A percentile compares a stretch with the other conserved stretches of the same genome.
phyloP scores from a whole-genome alignment of 2,797 vertebrate genomes.

The Mus minutoides region DNA sequence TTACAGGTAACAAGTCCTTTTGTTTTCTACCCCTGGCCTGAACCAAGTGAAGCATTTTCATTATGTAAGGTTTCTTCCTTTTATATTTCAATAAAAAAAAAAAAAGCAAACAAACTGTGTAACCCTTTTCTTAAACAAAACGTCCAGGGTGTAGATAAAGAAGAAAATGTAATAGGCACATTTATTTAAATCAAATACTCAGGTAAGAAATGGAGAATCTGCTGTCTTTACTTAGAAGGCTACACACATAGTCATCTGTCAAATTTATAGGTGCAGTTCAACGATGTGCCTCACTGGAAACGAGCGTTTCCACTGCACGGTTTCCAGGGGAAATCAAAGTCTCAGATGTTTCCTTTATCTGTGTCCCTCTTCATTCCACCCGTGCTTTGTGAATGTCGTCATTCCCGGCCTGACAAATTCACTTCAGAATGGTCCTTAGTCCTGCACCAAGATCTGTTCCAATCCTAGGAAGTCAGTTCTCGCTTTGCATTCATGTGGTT shows the following conservation, averaged over 20 bases:
- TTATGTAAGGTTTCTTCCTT: conserved; percentile 45
- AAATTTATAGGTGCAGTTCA: conserved; percentile 79
- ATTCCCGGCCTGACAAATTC: conserved; percentile 96
- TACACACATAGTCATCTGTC: conserved; percentile 79
- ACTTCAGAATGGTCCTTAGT: conserved; percentile 96
- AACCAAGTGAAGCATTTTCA: conserved; percentile 53
- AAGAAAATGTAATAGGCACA: conserved; percentile 80
- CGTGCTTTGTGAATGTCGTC: conserved; percentile 98
- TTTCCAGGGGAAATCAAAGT: conserved; percentile 54
- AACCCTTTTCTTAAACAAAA: conserved; percentile 47
- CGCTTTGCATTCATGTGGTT: conserved; percentile 95
- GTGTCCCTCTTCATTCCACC: conserved; percentile 97
- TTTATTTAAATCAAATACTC: conserved; percentile 87
- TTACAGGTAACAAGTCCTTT: conserved; percentile 14
- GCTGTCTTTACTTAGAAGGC: conserved; percentile 82
- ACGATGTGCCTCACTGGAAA: conserved; percentile 78
- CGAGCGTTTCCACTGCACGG: conserved; percentile 73
- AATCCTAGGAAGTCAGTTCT: conserved; percentile 90
- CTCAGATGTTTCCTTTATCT: conserved; percentile 91
- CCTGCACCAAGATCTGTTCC: conserved; percentile 94
- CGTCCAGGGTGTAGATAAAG: conserved; percentile 45
- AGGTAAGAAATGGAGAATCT: conserved; percentile 82
- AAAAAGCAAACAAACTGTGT: neutral
- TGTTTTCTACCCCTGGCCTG: conserved; percentile 30
- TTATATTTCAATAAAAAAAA: conserved; percentile 33